These are phyloP conservation scores for pig (Sus scrofa) DNA, from an alignment of 2,113 vertebrate species.

Conservation along the genomic window DNA sequence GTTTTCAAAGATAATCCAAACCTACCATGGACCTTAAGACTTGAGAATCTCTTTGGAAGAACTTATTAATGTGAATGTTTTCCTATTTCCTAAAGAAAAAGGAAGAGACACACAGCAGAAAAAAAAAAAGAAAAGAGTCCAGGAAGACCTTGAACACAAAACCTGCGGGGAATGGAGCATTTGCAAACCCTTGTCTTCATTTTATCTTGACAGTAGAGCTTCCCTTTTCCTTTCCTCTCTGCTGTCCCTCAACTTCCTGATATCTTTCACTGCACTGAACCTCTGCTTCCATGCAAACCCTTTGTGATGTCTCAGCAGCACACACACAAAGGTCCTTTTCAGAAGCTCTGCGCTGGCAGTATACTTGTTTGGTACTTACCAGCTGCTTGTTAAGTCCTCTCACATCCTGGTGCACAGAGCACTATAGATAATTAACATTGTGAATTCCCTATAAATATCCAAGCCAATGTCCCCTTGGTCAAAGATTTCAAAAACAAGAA, in stretches of 20 bases:
- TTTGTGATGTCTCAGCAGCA: not conserved
- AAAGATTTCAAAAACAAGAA: constrained; percentile 82
- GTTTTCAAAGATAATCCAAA: not conserved
- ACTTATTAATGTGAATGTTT: not conserved
- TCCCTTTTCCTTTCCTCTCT: constrained; percentile 4
- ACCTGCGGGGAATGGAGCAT: not conserved
- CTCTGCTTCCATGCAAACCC: not conserved
- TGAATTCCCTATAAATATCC: constrained; percentile 67
- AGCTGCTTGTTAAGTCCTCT: constrained; percentile 55
- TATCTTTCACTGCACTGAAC: not conserved
- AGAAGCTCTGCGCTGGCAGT: constrained; percentile 29
- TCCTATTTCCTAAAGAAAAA: constrained; percentile 2
- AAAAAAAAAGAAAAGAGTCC: not conserved
- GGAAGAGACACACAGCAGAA: not conserved
- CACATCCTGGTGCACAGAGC: constrained; percentile 72
- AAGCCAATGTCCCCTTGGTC: constrained; percentile 62
- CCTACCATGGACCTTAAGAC: not conserved
- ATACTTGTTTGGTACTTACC: constrained; percentile 29
- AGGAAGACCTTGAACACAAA: constrained; percentile 34
- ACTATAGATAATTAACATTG: constrained; percentile 64
- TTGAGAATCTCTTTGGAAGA: constrained; percentile 40
- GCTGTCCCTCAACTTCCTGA: not conserved
- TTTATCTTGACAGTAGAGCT: constrained; percentile 51
- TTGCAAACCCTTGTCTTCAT: constrained; percentile 34
- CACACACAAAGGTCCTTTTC: constrained; percentile 69